These are phyloP conservation scores for Poeciliopsis prolifica DNA, from an alignment of 2,113 vertebrate genomes.

Conservation along the genomic window DNA sequence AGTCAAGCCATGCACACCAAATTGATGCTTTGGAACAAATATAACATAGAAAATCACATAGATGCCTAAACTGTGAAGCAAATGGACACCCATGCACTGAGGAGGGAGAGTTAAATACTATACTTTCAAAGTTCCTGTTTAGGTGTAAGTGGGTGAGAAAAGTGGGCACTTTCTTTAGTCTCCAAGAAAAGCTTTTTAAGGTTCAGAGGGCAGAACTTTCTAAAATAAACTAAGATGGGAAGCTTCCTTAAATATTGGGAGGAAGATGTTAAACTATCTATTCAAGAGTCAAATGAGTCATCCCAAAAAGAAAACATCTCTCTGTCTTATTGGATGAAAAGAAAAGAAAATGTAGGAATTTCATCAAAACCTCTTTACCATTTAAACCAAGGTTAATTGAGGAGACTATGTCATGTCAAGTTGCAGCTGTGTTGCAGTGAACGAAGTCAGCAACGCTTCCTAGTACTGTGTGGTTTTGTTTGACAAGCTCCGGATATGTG, in stretches of 20 bases:
- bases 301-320: neutral
- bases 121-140: conserved; percentile 71
- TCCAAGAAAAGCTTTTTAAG: conserved; percentile 42
- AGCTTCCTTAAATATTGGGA: conserved; percentile 18
- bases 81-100: conserved; percentile 44
- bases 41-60: conserved; percentile 77
- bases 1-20: conserved; percentile 69
- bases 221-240: conserved; percentile 44
- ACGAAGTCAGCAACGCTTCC: conserved; percentile 38
- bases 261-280: conserved; percentile 4
- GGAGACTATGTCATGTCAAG: conserved; percentile 62
- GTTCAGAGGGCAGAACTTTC: conserved; percentile 42
- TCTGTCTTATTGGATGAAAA: neutral
- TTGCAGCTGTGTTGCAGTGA: conserved; percentile 45
- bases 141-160: conserved; percentile 74
- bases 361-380: conserved; percentile 22
- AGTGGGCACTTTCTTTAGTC: conserved; percentile 47
- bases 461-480: conserved; percentile 57
- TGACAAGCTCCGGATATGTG: conserved; percentile 63
- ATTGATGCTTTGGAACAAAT: conserved; percentile 75
- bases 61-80: conserved; percentile 63
- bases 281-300: neutral
- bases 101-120: conserved; percentile 48
- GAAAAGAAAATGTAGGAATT: conserved; percentile 4
- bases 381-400: conserved; percentile 44